A percentile compares a stretch with the other conserved stretches of the same genome.
phyloP scores from a whole-genome alignment of 1,140 invertebrate species.

The Pectinophora gossypiella region DNA sequence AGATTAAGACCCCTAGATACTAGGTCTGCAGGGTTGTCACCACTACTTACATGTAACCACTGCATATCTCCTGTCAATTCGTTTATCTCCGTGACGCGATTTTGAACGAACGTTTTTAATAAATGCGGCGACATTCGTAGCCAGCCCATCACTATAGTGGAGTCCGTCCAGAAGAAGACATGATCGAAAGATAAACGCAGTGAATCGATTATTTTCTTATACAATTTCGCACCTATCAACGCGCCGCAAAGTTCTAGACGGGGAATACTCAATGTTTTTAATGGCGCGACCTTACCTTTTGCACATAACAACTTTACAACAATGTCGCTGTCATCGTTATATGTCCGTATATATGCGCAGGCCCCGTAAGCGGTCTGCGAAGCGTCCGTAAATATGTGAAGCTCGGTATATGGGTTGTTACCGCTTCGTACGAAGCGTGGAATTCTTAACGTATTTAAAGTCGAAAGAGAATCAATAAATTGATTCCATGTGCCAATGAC shows the following conservation, averaged over 20 bases:
- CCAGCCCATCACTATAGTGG: constrained; percentile 37
- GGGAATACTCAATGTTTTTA: constrained; percentile 53
- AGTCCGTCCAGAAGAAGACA: constrained; percentile 33
- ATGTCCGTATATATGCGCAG: too few relatives aligned
- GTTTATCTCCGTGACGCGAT: constrained; percentile 40
- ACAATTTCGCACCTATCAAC: constrained; percentile 32
- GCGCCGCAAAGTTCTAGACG: constrained; percentile 63
- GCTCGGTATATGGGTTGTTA: too few relatives aligned
- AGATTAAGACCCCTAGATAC: constrained; percentile 30
- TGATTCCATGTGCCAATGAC: too few relatives aligned
- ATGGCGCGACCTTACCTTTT: constrained; percentile 54
- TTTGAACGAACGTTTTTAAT: constrained; percentile 35
- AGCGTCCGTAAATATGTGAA: too few relatives aligned
- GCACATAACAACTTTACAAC: too few relatives aligned
- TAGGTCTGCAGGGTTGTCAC: constrained; percentile 40
- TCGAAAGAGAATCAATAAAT: too few relatives aligned
- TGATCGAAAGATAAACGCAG: constrained; percentile 7
- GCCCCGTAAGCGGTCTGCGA: too few relatives aligned
- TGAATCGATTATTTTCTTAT: constrained; percentile 14
- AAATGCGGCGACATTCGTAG: constrained; percentile 4
- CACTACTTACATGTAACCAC: constrained; percentile 31
- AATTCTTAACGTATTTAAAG: too few relatives aligned
- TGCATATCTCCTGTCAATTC: constrained; percentile 3
- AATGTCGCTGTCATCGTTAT: too few relatives aligned
- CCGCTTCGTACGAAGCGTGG: too few relatives aligned